Evolutionary conservation across 2,888 invertebrate species (phyloP), one percentile per base, ranked within the genome.

Genomic region (Polydrusus pterygomalis): DNA sequence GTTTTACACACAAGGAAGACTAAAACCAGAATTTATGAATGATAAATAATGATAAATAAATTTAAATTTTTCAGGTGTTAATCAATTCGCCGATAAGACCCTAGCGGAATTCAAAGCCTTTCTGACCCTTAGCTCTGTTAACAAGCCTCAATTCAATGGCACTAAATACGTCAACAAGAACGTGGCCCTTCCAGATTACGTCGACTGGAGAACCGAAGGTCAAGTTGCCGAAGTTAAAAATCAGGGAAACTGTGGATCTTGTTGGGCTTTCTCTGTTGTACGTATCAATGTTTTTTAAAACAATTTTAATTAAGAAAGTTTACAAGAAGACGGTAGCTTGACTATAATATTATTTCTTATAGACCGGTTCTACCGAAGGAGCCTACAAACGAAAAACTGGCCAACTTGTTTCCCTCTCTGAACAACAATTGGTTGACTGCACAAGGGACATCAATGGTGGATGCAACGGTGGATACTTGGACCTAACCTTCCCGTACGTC

Each of bases 171-270:
- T 60, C 18, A 62, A 63, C 43, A 70, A 17, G 0, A 75, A 49
- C 15, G 68, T 70, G n/a, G 65, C 51, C 25, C 70, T 78, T 11
- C 78, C 81, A 13, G 78, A 60, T 15, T 51, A 60, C n/a, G 54
- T 82, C 38, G 82, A 82, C 51, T 83, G 83, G 83, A 81, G 80
- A 38, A 64, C 72, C 10, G 49, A 78, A 25, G 80, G 80, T 18
- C 80, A 79, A n/a, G 81, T 83, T 17, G 81, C 80, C 0, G 60
- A 43, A 18, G 79, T 83, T 18, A 79, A 79, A 70, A 58, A 82
- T 63, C 80, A 82, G 80, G 80, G 74, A 45, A 1, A 45, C 0
- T 83, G 83, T 70, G 80, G 80, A 25, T 78, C 80, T 25, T 81
- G 80, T 75, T 83, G 81, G 80, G 60, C 77, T 56, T 83, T 80